Percentiles rank a stretch among this genome's conserved stretches.
Evolutionary conservation across 1,140 invertebrate genomes (phyloP).

Genomic region (Drosophila miranda): DNA sequence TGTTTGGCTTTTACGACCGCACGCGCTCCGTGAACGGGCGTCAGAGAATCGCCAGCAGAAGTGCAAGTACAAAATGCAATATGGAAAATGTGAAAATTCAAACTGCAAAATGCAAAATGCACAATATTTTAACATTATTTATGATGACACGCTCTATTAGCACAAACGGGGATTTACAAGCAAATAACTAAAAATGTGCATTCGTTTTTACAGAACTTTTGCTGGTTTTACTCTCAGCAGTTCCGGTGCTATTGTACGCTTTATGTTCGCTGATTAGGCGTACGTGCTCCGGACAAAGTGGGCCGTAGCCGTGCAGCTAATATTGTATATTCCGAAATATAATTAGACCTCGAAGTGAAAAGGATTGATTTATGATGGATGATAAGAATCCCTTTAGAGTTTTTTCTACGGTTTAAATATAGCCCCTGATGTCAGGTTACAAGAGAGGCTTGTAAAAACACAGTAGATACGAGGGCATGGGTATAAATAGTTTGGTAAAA

Average conservation of each 20-base stretch:
- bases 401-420: too few relatives aligned
- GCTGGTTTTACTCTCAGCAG: constrained; percentile 1
- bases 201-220: constrained; percentile 10
- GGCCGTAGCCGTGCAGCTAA: background rate
- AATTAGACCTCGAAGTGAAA: constrained; percentile 3
- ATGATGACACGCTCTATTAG: constrained; percentile 46
- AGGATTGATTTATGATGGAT: constrained; percentile 1
- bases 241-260: constrained; percentile 43
- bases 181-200: constrained; percentile 3
- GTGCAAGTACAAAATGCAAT: constrained; percentile 12
- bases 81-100: background rate
- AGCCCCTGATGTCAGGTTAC: too few relatives aligned
- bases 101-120: constrained; percentile 7
- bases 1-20: background rate
- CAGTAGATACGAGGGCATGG: too few relatives aligned
- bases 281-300: background rate
- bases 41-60: constrained; percentile 2
- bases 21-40: constrained; percentile 14
- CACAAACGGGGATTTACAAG: constrained; percentile 1
- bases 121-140: constrained; percentile 38
- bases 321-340: constrained; percentile 5
- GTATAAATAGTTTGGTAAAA: too few relatives aligned
- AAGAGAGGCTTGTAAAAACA: too few relatives aligned
- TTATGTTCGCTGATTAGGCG: constrained; percentile 30
- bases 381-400: too few relatives aligned